Conservation (phyloP, 1,140 invertebrate genomes). For the Nixonia krombeini region DNA sequence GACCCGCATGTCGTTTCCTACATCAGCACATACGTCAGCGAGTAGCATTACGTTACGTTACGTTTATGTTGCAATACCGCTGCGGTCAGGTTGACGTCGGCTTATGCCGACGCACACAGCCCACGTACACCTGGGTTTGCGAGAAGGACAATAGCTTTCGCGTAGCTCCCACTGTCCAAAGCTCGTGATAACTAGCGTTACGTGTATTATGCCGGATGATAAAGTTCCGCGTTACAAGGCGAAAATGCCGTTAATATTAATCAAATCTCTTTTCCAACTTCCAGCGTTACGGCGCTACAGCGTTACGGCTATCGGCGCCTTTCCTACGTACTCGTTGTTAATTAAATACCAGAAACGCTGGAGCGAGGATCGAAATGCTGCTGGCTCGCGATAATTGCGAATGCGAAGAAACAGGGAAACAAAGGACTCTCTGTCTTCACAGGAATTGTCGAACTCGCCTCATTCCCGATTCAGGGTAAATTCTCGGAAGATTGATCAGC, state of each 20-base stretch:
- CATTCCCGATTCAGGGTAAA: conserved; percentile 10
- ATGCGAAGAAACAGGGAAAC: neutral
- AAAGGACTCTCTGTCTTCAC: neutral
- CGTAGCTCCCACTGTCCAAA: conserved; percentile 40
- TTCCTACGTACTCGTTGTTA: neutral
- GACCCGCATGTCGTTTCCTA: conserved; percentile 39
- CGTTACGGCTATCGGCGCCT: too few relatives aligned
- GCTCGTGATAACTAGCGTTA: conserved; percentile 46
- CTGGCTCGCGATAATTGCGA: neutral
- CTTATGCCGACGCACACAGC: conserved; percentile 31
- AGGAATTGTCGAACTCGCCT: neutral
- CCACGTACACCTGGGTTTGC: conserved; percentile 34
- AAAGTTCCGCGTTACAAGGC: conserved; percentile 34
- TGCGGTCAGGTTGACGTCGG: conserved; percentile 46
- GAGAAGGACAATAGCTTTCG: conserved; percentile 44
- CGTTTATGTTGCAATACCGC: conserved; percentile 37
- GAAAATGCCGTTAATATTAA: conserved; percentile 34
- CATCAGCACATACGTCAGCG: conserved; percentile 47
- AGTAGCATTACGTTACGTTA: conserved; percentile 42
- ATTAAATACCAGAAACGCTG: neutral
- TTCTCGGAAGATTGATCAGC: conserved; percentile 13
- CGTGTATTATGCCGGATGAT: conserved; percentile 39
- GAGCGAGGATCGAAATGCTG: neutral
- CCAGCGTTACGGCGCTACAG: neutral
- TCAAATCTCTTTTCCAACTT: conserved; percentile 36